These are phyloP conservation scores for Clusia tigrina DNA, from an alignment of 2,888 invertebrate genomes.

Conservation along the genomic window DNA sequence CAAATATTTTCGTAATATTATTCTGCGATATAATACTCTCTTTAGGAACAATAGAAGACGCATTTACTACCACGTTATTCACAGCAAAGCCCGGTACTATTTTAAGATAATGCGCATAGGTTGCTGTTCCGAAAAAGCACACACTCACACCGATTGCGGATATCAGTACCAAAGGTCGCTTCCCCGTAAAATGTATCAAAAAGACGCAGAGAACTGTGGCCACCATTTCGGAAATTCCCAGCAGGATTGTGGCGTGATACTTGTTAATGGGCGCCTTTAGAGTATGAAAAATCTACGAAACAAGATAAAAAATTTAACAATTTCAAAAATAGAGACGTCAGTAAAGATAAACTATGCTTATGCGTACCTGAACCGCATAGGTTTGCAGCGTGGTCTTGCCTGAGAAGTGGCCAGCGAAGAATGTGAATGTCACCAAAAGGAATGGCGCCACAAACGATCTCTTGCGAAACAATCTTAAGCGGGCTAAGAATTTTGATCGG, in stretches of 20 bases:
- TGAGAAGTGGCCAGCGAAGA: constrained; percentile 78
- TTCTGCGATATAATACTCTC: constrained; percentile 54
- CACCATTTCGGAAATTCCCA: constrained; percentile 75
- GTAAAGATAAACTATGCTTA: not conserved
- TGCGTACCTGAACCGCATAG: constrained; percentile 70
- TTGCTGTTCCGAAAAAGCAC: constrained; percentile 69
- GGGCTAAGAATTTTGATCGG: constrained; percentile 35
- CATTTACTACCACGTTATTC: constrained; percentile 62
- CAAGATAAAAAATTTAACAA: not conserved
- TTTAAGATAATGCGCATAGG: constrained; percentile 61
- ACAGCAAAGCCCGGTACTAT: constrained; percentile 62
- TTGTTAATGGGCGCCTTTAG: constrained; percentile 78
- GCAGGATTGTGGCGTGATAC: constrained; percentile 77
- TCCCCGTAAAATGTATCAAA: constrained; percentile 77
- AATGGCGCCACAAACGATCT: constrained; percentile 76
- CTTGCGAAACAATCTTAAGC: constrained; percentile 66
- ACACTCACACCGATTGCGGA: constrained; percentile 74
- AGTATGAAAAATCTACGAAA: constrained; percentile 71
- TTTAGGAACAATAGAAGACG: constrained; percentile 56
- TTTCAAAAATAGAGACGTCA: not conserved
- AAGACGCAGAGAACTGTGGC: constrained; percentile 74
- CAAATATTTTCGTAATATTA: constrained; percentile 60
- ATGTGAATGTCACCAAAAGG: constrained; percentile 71
- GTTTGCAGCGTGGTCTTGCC: constrained; percentile 79
- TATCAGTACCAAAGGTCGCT: constrained; percentile 73